Evolutionary conservation across 2,888 invertebrate species (phyloP), one percentile per base, ranked within the genome.

Genomic region (Tetragnatha montana): DNA sequence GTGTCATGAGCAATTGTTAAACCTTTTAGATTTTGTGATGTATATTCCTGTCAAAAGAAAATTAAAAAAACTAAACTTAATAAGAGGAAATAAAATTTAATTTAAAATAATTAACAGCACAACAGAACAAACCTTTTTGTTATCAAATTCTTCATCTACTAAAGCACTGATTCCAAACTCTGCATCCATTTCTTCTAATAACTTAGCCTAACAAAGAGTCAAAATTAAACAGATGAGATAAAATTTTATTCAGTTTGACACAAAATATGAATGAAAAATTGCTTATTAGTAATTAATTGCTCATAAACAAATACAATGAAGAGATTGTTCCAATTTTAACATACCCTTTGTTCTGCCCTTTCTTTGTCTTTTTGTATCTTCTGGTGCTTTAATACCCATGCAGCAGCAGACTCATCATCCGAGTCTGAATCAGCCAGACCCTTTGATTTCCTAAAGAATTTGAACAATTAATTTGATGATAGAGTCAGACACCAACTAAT

Each of bases 151-250:
- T 92, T 96, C 96, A 91, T 96, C 96, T n/a, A 98, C 95, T 79
- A 98, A 94, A 92, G 96, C 96, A 17, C 96, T 95, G 91, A 98
- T 96, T 51, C 98, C 98, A 95, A 99, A 98, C 93, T 97, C 98
- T 92, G 96, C 96, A 94, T 99, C 99, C 95, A 99, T 95, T 94
- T 99, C 98, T 94, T 98, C 98, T 93, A 99, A 94, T 95, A 97
- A 95, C 93, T 97, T 98, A 35, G 98, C 99, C 97, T 97, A 92
- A n/a, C 1, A 35, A 35, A 68, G 12, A 68, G n/a, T 14, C 68
- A 22, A 74, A n/a, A 22, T 21, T 74, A 21, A 76, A 76, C 6
- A 76, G 17, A 17, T 12, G 3, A 76, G 17, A 17, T 8, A 7
- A 76, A 73, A 73, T 73, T 10, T 19, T 73, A 71, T 71, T 76